Conservation (phyloP, 2,797 vertebrate species). For the Iguana delicatissima region DNA sequence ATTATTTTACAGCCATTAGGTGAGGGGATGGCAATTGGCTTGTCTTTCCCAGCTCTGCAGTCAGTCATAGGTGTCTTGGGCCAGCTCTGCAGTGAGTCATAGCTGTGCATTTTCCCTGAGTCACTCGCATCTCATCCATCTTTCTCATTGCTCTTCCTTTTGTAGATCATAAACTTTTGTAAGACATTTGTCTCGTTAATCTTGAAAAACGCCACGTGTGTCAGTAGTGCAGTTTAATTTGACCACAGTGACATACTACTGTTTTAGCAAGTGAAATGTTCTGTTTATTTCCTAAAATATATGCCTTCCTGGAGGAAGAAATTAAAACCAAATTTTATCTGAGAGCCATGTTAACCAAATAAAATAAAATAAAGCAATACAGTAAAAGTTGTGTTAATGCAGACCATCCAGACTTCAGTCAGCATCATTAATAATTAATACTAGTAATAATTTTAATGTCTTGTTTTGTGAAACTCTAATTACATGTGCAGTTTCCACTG, state of each 20-base stretch:
- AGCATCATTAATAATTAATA: not conserved
- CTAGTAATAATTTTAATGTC: not conserved
- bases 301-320: conserved; percentile 9
- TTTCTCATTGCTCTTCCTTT: not conserved
- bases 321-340: conserved; percentile 6
- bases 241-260: not conserved
- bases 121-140: not conserved
- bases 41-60: not conserved
- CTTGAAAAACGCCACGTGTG: not conserved
- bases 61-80: not conserved
- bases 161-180: conserved; percentile 1
- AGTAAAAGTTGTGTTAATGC: not conserved
- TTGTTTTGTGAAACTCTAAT: not conserved
- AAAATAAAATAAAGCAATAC: conserved; percentile 13
- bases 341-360: conserved; percentile 1
- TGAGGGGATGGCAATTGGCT: not conserved
- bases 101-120: not conserved
- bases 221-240: conserved; percentile 27
- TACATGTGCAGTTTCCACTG: not conserved
- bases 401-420: not conserved
- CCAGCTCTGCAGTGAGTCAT: not conserved
- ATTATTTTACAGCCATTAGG: not conserved
- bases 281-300: conserved; percentile 18
- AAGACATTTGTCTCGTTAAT: not conserved
- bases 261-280: conserved; percentile 20